These are phyloP conservation scores for Momotus momota DNA, from an alignment of 2,797 vertebrate species.

Conservation along the genomic window DNA sequence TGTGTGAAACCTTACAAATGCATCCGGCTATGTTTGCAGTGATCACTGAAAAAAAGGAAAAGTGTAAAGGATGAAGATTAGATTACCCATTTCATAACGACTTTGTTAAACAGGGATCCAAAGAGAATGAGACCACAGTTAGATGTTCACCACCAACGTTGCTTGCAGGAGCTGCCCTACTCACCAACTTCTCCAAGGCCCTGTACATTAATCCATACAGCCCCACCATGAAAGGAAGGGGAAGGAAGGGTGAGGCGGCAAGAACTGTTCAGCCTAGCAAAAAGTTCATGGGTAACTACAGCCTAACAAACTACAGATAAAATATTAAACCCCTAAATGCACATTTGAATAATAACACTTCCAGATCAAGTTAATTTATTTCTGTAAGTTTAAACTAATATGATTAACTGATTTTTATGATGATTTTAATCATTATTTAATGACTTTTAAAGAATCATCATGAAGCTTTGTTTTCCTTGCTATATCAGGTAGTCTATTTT, in stretches of 20 bases:
- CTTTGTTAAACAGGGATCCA: not conserved
- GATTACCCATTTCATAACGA: constrained; percentile 14
- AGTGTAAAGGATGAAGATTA: not conserved
- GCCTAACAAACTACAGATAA: not conserved
- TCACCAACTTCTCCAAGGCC: not conserved
- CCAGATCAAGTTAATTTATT: not conserved
- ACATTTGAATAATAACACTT: not conserved
- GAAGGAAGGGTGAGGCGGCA: not conserved
- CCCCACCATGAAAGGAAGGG: not conserved
- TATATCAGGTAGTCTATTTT: not conserved
- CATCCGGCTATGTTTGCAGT: not conserved
- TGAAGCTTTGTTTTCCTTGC: not conserved
- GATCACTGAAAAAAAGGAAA: not conserved
- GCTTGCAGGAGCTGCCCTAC: not conserved
- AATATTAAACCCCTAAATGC: not conserved
- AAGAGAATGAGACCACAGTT: not conserved
- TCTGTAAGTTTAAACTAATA: not conserved
- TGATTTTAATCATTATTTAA: not conserved
- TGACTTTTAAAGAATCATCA: not conserved
- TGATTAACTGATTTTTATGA: not conserved
- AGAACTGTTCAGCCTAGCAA: not conserved
- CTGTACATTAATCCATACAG: not conserved
- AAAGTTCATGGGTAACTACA: not conserved
- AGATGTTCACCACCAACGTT: not conserved
- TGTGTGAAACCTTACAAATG: not conserved